phyloP scores from a whole-genome alignment of 2,888 invertebrate genomes.

The Rotaria macrura region DNA sequence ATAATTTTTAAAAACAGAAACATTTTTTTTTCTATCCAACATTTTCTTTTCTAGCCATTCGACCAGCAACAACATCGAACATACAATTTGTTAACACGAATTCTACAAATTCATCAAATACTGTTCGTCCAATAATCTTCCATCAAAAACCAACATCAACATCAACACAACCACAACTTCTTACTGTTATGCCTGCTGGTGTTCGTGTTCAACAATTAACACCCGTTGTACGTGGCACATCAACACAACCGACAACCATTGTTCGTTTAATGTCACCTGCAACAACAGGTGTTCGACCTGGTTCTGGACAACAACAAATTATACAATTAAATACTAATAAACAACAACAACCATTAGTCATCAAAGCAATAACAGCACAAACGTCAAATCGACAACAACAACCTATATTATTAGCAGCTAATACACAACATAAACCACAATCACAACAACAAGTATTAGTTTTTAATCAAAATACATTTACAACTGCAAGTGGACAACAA shows the following conservation, averaged over 20 bases:
- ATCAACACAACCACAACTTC: neutral
- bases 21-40: no score
- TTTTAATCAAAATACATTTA: neutral
- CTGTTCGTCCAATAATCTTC: conserved; percentile 15
- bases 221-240: neutral
- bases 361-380: neutral
- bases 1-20: no score
- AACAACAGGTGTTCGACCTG: neutral
- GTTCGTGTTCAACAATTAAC: conserved; percentile 14
- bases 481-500: neutral
- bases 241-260: conserved; percentile 13
- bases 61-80: neutral
- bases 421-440: neutral
- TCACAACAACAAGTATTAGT: neutral
- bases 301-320: neutral
- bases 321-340: neutral
- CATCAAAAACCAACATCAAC: neutral
- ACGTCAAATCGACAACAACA: neutral
- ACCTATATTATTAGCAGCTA: neutral
- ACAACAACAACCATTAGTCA: conserved; percentile 12
- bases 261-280: neutral
- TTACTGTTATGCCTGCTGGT: conserved; percentile 3
- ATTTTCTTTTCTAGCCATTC: neutral
- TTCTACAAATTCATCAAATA: neutral
- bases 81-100: neutral